Evolutionary conservation across 2,797 vertebrate species (phyloP).

Genomic region (Pseudocheirus occidentalis): DNA sequence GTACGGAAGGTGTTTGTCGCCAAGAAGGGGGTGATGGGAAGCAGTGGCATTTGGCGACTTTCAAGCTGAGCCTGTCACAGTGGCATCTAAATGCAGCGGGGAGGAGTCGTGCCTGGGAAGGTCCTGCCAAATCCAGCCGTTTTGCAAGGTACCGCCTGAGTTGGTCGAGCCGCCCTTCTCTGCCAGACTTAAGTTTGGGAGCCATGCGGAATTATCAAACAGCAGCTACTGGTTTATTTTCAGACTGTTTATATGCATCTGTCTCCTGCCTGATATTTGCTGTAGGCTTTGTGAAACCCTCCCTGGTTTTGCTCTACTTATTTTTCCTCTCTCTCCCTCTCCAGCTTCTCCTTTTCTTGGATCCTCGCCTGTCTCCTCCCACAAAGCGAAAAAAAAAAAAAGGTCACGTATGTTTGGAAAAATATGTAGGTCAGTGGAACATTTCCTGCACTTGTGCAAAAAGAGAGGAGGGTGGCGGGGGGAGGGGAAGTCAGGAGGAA

Average conservation of each 20-base stretch:
- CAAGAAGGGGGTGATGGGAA: not conserved
- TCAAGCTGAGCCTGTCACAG: not conserved
- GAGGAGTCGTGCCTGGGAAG: not conserved
- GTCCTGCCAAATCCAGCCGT: not conserved
- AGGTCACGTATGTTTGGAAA: slow-evolving; percentile 90
- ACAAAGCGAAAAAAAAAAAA: slow-evolving; percentile 79
- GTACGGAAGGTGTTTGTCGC: not conserved
- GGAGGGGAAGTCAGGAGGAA: slow-evolving; percentile 66
- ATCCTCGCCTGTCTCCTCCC: slow-evolving; percentile 87
- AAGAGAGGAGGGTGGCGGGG: slow-evolving; percentile 77
- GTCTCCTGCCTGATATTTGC: slow-evolving; percentile 60
- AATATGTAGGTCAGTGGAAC: slow-evolving; percentile 91
- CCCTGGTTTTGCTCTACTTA: slow-evolving; percentile 62
- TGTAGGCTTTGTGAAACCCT: slow-evolving; percentile 65
- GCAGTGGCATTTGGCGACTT: not conserved
- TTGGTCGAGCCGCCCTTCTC: not conserved
- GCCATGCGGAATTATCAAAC: not conserved
- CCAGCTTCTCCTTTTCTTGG: slow-evolving; percentile 83
- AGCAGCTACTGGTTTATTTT: not conserved
- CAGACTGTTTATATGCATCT: slow-evolving; percentile 2
- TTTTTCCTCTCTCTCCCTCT: slow-evolving; percentile 66
- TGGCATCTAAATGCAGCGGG: not conserved
- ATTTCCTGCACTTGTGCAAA: slow-evolving; percentile 86
- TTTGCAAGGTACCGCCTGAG: not conserved
- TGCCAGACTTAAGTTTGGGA: not conserved